Evolutionary conservation across 2,888 invertebrate species (phyloP).

Genomic region (Panorpa germanica): DNA sequence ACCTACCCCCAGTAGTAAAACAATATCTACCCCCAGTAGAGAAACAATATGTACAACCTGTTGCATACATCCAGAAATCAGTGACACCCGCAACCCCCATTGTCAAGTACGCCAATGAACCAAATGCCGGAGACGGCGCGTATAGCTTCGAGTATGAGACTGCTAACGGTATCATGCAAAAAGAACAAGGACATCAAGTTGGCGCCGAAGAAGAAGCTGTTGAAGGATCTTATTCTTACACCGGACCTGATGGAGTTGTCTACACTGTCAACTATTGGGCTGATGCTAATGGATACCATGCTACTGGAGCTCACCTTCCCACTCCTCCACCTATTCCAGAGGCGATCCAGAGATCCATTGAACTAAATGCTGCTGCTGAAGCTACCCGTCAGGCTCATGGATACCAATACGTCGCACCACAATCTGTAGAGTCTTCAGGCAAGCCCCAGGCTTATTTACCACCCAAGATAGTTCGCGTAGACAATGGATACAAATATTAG

Average conservation of each 20-base stretch:
- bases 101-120: slow-evolving; percentile 33
- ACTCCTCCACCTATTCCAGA: slow-evolving; percentile 55
- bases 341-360: slow-evolving; percentile 13
- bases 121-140: slow-evolving; percentile 42
- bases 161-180: slow-evolving; percentile 40
- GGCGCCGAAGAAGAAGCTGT: slow-evolving; percentile 36
- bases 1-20: slow-evolving; percentile 16
- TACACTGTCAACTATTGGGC: slow-evolving; percentile 49
- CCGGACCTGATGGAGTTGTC: slow-evolving; percentile 38
- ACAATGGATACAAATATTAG: too few relatives aligned
- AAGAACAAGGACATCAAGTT: slow-evolving; percentile 24
- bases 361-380: slow-evolving; percentile 11
- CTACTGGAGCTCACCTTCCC: slow-evolving; percentile 57
- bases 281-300: slow-evolving; percentile 58
- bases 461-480: too few relatives aligned
- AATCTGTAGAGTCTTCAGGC: too few relatives aligned
- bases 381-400: too few relatives aligned
- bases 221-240: slow-evolving; percentile 40
- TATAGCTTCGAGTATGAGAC: slow-evolving; percentile 47
- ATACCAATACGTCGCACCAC: too few relatives aligned
- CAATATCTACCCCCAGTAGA: too few relatives aligned
- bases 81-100: slow-evolving; percentile 42
- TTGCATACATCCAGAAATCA: too few relatives aligned
- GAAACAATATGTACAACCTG: too few relatives aligned
- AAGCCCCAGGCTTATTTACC: too few relatives aligned